Conservation (phyloP, 1,140 invertebrate genomes). For the Neodiprion pinetum region DNA sequence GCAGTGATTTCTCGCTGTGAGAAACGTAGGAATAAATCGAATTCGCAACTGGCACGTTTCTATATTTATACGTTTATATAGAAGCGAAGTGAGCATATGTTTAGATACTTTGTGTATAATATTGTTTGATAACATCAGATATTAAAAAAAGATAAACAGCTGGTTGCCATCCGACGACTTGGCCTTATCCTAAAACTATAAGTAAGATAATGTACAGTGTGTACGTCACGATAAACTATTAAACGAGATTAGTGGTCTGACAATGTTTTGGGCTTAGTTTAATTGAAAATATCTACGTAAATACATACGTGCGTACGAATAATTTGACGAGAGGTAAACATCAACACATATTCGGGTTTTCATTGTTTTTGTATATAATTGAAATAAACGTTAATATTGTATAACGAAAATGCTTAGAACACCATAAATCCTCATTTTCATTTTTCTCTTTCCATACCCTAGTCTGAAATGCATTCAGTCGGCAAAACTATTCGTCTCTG, state of each 20-base stretch:
- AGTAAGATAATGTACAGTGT: not conserved
- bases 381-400: slow-evolving; percentile 52
- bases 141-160: slow-evolving; percentile 13
- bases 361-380: slow-evolving; percentile 53
- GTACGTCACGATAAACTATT: not conserved
- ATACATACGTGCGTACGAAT: not conserved
- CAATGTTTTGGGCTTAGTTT: slow-evolving; percentile 28
- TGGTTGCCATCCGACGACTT: not conserved
- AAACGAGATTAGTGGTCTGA: slow-evolving; percentile 42
- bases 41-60: slow-evolving; percentile 34
- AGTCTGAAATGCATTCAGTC: not conserved
- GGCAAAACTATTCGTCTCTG: not conserved
- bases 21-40: not conserved
- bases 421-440: not conserved
- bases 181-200: not conserved
- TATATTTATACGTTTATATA: slow-evolving; percentile 51
- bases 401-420: slow-evolving; percentile 19
- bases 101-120: not conserved
- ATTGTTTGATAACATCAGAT: slow-evolving; percentile 1
- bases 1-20: too few relatives aligned
- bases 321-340: slow-evolving; percentile 8
- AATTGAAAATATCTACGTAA: slow-evolving; percentile 12
- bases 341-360: slow-evolving; percentile 7
- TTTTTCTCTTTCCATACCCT: not conserved
- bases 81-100: not conserved